A percentile compares a stretch with the other conserved stretches of the same genome.
phyloP scores from a whole-genome alignment of 2,888 invertebrate species.

The Maniola hyperantus region DNA sequence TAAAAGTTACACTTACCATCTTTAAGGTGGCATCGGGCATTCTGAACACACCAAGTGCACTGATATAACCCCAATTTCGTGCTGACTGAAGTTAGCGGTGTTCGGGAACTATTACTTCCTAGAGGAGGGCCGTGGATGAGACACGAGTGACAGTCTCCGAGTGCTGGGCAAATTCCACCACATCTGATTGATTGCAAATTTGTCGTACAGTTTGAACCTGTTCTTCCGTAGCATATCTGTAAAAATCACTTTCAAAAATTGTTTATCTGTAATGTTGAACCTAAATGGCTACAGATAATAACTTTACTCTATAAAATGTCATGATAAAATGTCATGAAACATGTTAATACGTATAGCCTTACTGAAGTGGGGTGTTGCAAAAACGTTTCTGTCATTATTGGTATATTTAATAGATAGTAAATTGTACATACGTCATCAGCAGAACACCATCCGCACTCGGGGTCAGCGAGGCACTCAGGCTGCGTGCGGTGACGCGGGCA shows the following conservation, averaged over 20 bases:
- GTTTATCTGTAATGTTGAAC: background rate
- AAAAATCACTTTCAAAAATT: conserved; percentile 20
- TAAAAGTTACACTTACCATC: conserved; percentile 83
- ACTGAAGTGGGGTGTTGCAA: background rate
- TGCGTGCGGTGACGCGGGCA: conserved; percentile 89
- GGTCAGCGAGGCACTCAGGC: conserved; percentile 92
- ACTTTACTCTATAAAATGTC: too few relatives aligned
- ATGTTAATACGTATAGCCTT: background rate
- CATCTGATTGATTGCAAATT: conserved; percentile 94
- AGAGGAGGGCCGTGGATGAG: conserved; percentile 89
- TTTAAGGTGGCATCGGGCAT: conserved; percentile 93
- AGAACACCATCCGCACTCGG: conserved; percentile 97
- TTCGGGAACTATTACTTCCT: conserved; percentile 60
- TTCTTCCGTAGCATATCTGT: conserved; percentile 90
- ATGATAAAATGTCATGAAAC: too few relatives aligned
- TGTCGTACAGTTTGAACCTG: conserved; percentile 94
- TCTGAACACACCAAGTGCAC: conserved; percentile 97
- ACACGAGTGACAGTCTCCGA: conserved; percentile 95
- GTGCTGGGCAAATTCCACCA: conserved; percentile 93
- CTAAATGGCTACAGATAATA: background rate
- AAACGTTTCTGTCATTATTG: background rate
- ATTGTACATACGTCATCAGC: conserved; percentile 83
- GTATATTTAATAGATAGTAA: too few relatives aligned
- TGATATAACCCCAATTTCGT: conserved; percentile 90
- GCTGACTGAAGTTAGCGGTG: conserved; percentile 83